phyloP scores from a whole-genome alignment of 2,797 vertebrate species.

The Pangasius sanitwongsei region DNA sequence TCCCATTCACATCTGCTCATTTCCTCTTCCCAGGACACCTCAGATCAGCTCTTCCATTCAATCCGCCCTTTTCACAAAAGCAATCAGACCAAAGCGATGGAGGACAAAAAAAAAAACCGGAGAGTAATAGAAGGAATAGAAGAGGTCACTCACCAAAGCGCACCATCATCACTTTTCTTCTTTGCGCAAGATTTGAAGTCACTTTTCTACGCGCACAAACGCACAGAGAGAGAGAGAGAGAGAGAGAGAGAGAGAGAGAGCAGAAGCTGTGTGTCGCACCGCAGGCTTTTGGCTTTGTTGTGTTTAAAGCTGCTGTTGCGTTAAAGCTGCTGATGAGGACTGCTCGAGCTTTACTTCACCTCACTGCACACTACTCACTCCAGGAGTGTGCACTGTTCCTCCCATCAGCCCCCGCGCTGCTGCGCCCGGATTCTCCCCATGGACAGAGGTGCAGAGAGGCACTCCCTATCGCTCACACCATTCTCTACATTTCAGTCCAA shows the following conservation, averaged over 20 bases:
- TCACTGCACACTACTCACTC: not conserved
- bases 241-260: too few relatives aligned
- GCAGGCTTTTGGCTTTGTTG: not conserved
- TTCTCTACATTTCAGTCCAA: not conserved
- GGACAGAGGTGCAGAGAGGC: constrained; percentile 13
- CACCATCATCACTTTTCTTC: constrained; percentile 28
- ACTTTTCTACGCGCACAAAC: not conserved
- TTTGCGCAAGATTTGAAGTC: not conserved
- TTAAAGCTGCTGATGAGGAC: not conserved
- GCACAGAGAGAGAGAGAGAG: not conserved
- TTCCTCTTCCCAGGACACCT: constrained; percentile 11
- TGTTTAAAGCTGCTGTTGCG: not conserved
- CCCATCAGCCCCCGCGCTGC: constrained; percentile 3
- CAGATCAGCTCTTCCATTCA: constrained; percentile 3
- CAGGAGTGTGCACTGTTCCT: not conserved
- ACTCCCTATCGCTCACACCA: constrained; percentile 13
- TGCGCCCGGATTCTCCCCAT: not conserved
- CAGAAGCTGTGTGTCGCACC: not conserved
- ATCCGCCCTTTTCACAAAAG: constrained; percentile 10
- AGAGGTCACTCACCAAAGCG: constrained; percentile 3
- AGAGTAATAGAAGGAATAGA: not conserved
- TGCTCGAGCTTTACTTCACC: not conserved
- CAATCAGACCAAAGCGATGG: not conserved
- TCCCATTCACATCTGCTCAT: constrained; percentile 29
- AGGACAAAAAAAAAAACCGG: not conserved